Percentiles rank a stretch among this genome's conserved stretches.
phyloP scores from a whole-genome alignment of 2,888 invertebrate species.

The Microctonus brassicae region DNA sequence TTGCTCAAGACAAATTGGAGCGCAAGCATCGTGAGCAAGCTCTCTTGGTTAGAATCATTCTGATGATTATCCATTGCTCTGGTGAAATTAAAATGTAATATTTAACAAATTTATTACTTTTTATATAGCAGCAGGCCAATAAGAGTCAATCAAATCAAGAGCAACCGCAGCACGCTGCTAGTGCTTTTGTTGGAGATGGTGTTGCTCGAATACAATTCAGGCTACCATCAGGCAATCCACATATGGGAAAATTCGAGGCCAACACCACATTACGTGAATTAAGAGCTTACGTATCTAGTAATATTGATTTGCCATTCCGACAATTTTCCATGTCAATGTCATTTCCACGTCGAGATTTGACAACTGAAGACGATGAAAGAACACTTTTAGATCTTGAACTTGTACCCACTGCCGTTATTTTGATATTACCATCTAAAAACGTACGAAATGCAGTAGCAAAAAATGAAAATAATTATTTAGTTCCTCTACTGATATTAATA shows the following conservation, averaged over 20 bases:
- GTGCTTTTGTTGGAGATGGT: conserved; percentile 62
- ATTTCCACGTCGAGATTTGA: conserved; percentile 82
- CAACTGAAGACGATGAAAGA: conserved; percentile 71
- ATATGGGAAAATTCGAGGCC: conserved; percentile 81
- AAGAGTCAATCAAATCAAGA: conserved; percentile 37
- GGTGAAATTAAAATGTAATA: background rate
- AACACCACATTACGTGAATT: conserved; percentile 76
- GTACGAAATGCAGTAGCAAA: conserved; percentile 46
- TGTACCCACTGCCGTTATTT: conserved; percentile 81
- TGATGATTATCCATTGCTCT: conserved; percentile 4
- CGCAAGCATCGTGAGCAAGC: conserved; percentile 70
- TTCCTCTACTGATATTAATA: conserved; percentile 19
- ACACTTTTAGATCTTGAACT: conserved; percentile 78
- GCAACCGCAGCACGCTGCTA: conserved; percentile 30
- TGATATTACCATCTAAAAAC: conserved; percentile 77
- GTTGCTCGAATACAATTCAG: conserved; percentile 86
- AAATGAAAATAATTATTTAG: background rate
- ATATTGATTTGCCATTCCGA: conserved; percentile 71
- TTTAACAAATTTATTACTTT: background rate
- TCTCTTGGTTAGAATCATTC: conserved; percentile 51
- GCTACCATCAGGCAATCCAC: conserved; percentile 83
- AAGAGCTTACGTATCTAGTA: conserved; percentile 72
- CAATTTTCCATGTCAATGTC: conserved; percentile 82
- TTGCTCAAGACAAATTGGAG: conserved; percentile 86
- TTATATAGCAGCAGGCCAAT: conserved; percentile 35